Evolutionary conservation across 2,113 vertebrate species (phyloP).

Genomic region (Cryptomyrus ogoouensis): DNA sequence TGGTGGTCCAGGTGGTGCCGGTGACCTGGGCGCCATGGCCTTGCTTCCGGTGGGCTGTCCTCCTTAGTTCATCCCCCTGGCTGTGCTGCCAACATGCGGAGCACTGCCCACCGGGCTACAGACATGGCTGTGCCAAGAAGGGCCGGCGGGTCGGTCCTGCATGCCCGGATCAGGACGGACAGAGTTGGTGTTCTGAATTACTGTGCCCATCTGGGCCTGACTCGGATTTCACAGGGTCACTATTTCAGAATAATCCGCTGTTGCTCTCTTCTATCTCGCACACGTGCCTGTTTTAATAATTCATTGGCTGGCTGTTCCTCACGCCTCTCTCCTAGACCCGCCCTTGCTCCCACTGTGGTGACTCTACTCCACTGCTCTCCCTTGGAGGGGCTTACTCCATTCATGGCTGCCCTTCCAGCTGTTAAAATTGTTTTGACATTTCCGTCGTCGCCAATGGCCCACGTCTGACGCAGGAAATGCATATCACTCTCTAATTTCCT

Average conservation of each 20-base stretch:
- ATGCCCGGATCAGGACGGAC: not conserved
- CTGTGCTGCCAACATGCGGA: not conserved
- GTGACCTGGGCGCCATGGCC: not conserved
- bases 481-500: constrained; percentile 41
- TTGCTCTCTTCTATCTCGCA: not conserved
- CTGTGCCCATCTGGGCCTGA: not conserved
- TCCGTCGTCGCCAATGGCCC: constrained; percentile 30
- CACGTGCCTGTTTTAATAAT: constrained; percentile 19
- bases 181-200: not conserved
- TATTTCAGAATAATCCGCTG: not conserved
- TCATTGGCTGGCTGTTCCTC: constrained; percentile 14
- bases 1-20: not conserved
- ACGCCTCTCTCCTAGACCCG: not conserved
- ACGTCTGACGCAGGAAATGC: constrained; percentile 25
- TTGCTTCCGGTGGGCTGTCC: not conserved
- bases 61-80: not conserved
- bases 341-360: not conserved
- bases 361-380: not conserved
- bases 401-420: constrained; percentile 33
- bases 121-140: not conserved
- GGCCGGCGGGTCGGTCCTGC: not conserved
- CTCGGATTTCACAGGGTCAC: not conserved
- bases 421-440: constrained; percentile 36
- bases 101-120: not conserved
- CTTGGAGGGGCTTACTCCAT: constrained; percentile 35